phyloP scores from a whole-genome alignment of 2,113 vertebrate genomes.

The Erinaceus europaeus region DNA sequence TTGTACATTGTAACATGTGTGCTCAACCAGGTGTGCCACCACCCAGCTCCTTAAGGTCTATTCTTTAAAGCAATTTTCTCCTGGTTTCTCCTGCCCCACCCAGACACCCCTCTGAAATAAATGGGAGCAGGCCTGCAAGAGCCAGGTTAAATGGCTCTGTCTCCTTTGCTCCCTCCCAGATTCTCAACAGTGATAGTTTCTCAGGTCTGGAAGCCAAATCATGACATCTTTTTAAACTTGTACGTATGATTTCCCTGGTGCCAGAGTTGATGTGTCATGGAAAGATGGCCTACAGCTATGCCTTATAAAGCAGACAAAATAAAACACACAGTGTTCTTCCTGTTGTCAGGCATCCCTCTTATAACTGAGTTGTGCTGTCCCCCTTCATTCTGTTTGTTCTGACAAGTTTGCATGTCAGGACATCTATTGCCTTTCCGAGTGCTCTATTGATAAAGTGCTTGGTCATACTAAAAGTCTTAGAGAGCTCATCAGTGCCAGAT shows the following conservation, averaged over 20 bases:
- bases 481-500: constrained; percentile 81
- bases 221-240: constrained; percentile 65
- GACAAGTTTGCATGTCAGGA: constrained; percentile 82
- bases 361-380: neutral
- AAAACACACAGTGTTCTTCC: constrained; percentile 66
- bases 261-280: constrained; percentile 83
- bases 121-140: neutral
- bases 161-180: neutral
- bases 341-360: neutral
- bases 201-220: constrained; percentile 63
- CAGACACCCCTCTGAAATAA: neutral
- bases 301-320: constrained; percentile 79
- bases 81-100: neutral
- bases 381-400: constrained; percentile 77
- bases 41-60: neutral
- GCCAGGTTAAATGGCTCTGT: neutral
- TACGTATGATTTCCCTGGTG: constrained; percentile 43
- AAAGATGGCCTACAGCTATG: constrained; percentile 84
- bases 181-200: constrained; percentile 37
- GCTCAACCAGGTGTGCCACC: no score
- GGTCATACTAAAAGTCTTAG: constrained; percentile 85
- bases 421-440: constrained; percentile 80
- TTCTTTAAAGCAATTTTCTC: neutral
- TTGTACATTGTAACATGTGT: no score
- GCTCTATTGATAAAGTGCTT: constrained; percentile 84